Conservation (phyloP, 1,140 invertebrate genomes). For the Trichogramma pretiosum region DNA sequence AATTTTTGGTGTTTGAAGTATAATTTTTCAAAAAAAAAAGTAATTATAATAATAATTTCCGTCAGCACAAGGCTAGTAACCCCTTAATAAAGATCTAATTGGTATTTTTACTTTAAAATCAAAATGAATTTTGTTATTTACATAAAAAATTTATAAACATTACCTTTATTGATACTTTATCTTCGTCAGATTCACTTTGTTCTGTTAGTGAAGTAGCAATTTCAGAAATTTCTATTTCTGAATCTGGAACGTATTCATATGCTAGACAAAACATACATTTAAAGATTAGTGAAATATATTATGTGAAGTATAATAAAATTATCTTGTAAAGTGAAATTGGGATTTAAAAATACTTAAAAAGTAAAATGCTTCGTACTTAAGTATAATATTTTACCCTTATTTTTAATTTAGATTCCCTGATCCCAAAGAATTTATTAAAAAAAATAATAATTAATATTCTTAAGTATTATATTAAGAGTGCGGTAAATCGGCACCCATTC, state of each 20-base stretch:
- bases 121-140: neutral
- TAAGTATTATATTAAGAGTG: neutral
- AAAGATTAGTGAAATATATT: no score
- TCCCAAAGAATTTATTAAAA: neutral
- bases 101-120: neutral
- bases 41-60: neutral
- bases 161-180: constrained; percentile 70
- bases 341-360: neutral
- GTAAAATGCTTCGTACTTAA: no score
- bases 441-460: neutral
- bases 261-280: no score
- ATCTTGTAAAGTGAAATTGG: neutral
- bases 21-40: no score
- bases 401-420: no score
- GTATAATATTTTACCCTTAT: no score
- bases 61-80: no score
- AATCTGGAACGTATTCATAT: constrained; percentile 87
- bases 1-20: no score
- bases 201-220: constrained; percentile 46
- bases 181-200: constrained; percentile 67
- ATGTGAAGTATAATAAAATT: no score
- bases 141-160: no score
- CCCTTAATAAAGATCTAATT: no score
- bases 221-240: constrained; percentile 62
- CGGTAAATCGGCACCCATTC: neutral